Percentiles rank a stretch among this genome's conserved stretches.
phyloP scores from a whole-genome alignment of 2,888 invertebrate species.

The Dascillus cervinus region DNA sequence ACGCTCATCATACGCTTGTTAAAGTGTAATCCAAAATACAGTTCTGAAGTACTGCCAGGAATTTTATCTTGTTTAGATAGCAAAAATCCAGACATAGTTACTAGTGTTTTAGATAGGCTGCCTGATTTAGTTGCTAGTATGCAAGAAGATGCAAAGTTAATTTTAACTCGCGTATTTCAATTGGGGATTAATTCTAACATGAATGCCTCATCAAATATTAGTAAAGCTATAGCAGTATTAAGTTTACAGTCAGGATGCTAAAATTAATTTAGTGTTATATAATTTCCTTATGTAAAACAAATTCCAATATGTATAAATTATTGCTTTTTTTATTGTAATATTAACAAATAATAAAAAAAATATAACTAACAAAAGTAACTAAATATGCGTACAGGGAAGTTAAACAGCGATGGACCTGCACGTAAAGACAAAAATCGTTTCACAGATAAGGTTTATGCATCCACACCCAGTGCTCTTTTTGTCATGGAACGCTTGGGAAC shows the following conservation, averaged over 20 bases:
- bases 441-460: too few relatives aligned
- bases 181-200: slow-evolving; percentile 72
- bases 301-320: too few relatives aligned
- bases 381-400: too few relatives aligned
- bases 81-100: slow-evolving; percentile 68
- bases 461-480: too few relatives aligned
- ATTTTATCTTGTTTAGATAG: slow-evolving; percentile 77
- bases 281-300: too few relatives aligned
- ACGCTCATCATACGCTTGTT: slow-evolving; percentile 63
- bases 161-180: slow-evolving; percentile 74
- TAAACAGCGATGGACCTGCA: too few relatives aligned
- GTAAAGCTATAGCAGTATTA: slow-evolving; percentile 71
- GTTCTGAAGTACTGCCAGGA: slow-evolving; percentile 61
- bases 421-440: too few relatives aligned
- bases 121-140: slow-evolving; percentile 76
- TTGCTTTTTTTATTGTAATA: too few relatives aligned
- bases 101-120: slow-evolving; percentile 70
- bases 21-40: slow-evolving; percentile 51
- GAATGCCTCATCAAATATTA: slow-evolving; percentile 67
- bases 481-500: too few relatives aligned
- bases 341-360: too few relatives aligned
- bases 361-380: too few relatives aligned
- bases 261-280: too few relatives aligned
- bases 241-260: slow-evolving; percentile 78
- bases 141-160: slow-evolving; percentile 75